Conservation (phyloP, 2,888 invertebrate species). For the Philaethria dido region DNA sequence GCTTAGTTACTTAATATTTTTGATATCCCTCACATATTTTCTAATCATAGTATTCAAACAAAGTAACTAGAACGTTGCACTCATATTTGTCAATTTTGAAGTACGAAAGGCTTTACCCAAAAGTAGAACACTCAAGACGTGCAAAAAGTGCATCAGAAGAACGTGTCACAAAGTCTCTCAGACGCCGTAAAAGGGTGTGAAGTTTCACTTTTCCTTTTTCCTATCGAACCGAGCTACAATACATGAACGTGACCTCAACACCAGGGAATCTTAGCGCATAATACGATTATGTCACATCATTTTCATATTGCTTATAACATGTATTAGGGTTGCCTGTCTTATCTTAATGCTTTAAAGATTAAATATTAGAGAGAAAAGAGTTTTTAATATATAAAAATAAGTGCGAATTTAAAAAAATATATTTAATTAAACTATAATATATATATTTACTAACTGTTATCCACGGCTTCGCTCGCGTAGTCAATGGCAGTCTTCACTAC, state of each 20-base stretch:
- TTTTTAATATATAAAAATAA: no score
- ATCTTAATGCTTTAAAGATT: no score
- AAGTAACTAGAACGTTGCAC: slow-evolving; percentile 25
- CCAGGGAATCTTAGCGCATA: slow-evolving; percentile 27
- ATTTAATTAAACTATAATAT: no score
- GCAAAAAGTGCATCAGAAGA: slow-evolving; percentile 32
- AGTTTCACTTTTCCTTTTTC: slow-evolving; percentile 38
- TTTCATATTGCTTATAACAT: slow-evolving; percentile 27
- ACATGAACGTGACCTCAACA: slow-evolving; percentile 34
- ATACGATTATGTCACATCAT: slow-evolving; percentile 36
- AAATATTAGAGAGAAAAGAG: no score
- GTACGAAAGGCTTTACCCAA: slow-evolving; percentile 32
- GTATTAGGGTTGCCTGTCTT: neutral
- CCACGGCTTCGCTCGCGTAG: no score
- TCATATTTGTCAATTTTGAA: slow-evolving; percentile 23
- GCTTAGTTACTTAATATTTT: no score
- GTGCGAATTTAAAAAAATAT: no score
- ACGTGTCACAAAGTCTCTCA: slow-evolving; percentile 32
- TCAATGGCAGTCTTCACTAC: no score
- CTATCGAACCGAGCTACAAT: slow-evolving; percentile 37
- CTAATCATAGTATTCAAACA: slow-evolving; percentile 1
- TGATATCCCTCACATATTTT: neutral
- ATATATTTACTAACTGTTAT: no score
- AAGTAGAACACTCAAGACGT: slow-evolving; percentile 31
- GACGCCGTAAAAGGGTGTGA: slow-evolving; percentile 31